Evolutionary conservation across 2,888 invertebrate genomes (phyloP).

Genomic region (Metalampra italica): DNA sequence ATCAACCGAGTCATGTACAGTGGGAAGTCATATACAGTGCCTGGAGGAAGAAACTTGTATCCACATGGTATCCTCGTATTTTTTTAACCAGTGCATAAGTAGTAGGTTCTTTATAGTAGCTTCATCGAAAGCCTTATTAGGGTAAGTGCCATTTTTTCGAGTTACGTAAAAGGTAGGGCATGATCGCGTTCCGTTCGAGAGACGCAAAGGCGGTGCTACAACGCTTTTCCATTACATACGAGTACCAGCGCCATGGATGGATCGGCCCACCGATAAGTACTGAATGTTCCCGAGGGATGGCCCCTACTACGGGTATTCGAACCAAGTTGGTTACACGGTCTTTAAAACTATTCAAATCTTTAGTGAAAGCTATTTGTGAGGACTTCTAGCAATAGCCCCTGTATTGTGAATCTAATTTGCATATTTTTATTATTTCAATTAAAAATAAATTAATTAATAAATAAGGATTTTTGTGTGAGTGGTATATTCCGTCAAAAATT

Average conservation of each 20-base stretch:
- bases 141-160: constrained; percentile 14
- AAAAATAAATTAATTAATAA: too few species aligned
- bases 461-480: too few species aligned
- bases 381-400: too few species aligned
- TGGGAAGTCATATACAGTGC: too few species aligned
- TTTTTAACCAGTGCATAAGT: background rate
- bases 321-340: too few species aligned
- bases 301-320: constrained; percentile 14
- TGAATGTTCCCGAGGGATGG: constrained; percentile 20
- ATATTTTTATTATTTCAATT: too few species aligned
- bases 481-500: too few species aligned
- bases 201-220: constrained; percentile 25
- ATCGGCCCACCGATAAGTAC: constrained; percentile 28
- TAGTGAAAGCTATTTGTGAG: background rate
- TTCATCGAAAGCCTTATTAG: constrained; percentile 9
- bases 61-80: too few species aligned
- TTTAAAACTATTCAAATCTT: too few species aligned
- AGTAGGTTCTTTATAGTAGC: background rate
- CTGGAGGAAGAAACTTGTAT: too few species aligned
- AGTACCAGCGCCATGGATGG: constrained; percentile 22
- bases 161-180: constrained; percentile 16
- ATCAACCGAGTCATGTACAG: too few species aligned
- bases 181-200: constrained; percentile 10
- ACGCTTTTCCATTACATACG: constrained; percentile 47
- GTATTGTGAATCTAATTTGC: too few species aligned